Conservation (phyloP, 2,888 invertebrate species). For the Netelia virgata region DNA sequence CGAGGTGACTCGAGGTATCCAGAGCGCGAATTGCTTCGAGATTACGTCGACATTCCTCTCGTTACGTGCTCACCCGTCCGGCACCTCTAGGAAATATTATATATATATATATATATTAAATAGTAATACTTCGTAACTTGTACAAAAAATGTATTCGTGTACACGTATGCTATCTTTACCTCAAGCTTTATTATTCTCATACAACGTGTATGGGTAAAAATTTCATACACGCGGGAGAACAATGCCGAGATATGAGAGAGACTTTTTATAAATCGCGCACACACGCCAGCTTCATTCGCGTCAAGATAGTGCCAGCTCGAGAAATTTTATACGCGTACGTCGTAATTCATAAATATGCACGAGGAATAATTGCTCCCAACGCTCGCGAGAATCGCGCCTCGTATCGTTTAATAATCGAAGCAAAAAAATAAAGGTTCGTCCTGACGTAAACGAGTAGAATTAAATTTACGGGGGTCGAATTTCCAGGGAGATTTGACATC, state of each 20-base stretch:
- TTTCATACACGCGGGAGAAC: slow-evolving; percentile 20
- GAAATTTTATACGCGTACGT: slow-evolving; percentile 18
- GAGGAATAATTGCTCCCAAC: slow-evolving; percentile 42
- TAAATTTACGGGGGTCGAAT: neutral
- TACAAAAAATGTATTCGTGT: slow-evolving; percentile 5
- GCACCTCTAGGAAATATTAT: slow-evolving; percentile 28
- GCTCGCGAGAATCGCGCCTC: slow-evolving; percentile 14
- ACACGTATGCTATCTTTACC: neutral
- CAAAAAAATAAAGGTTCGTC: neutral
- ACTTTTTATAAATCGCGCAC: slow-evolving; percentile 38
- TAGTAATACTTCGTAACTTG: slow-evolving; percentile 14
- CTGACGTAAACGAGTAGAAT: neutral
- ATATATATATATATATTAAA: slow-evolving; percentile 9
- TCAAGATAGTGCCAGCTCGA: slow-evolving; percentile 27
- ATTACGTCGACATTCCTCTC: slow-evolving; percentile 71
- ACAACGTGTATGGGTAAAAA: neutral
- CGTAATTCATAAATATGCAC: slow-evolving; percentile 43
- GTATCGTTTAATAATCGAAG: neutral
- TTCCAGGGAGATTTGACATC: neutral
- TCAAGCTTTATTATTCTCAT: neutral
- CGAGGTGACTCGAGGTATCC: slow-evolving; percentile 80
- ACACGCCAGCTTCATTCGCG: slow-evolving; percentile 34
- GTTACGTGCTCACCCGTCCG: slow-evolving; percentile 65
- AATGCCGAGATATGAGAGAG: slow-evolving; percentile 60
- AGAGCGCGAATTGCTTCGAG: slow-evolving; percentile 79